A percentile compares a stretch with the other conserved stretches of the same genome.
phyloP scores from a whole-genome alignment of 2,797 vertebrate species.

The Benthosema pterotum region DNA sequence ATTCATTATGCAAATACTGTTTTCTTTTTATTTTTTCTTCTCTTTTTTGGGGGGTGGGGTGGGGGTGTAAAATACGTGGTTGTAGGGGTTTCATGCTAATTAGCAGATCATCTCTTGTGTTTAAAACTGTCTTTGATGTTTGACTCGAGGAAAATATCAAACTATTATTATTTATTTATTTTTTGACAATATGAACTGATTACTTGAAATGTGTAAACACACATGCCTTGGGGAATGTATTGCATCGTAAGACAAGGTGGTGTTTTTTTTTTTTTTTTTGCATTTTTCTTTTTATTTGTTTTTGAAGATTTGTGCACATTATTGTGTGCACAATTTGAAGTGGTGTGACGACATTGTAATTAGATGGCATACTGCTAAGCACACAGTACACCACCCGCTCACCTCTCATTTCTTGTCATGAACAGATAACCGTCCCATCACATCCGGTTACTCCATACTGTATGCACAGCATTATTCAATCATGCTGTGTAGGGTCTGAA shows the following conservation, averaged over 20 bases:
- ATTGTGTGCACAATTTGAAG: constrained; percentile 32
- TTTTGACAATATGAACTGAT: constrained; percentile 37
- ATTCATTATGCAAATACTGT: constrained; percentile 73
- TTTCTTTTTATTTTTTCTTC: constrained; percentile 22
- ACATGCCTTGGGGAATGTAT: constrained; percentile 45
- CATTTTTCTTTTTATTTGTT: too few relatives aligned
- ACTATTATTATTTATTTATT: constrained; percentile 32
- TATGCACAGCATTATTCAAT: constrained; percentile 15
- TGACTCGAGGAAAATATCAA: constrained; percentile 41
- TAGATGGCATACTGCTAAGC: constrained; percentile 39
- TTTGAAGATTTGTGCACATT: constrained; percentile 8
- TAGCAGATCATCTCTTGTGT: constrained; percentile 43
- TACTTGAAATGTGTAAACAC: constrained; percentile 26
- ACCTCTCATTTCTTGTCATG: too few relatives aligned
- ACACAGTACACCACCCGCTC: too few relatives aligned
- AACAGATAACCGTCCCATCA: background rate
- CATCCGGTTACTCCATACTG: background rate
- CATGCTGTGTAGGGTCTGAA: constrained; percentile 9
- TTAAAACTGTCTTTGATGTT: constrained; percentile 55
- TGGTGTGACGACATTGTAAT: constrained; percentile 31
- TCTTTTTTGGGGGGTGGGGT: background rate
- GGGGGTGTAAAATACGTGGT: constrained; percentile 43
- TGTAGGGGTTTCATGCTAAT: constrained; percentile 51
- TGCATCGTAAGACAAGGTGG: constrained; percentile 44
- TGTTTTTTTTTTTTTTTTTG: too few relatives aligned